Conservation (phyloP, 2,888 invertebrate species). For the Nymphalis urticae region DNA sequence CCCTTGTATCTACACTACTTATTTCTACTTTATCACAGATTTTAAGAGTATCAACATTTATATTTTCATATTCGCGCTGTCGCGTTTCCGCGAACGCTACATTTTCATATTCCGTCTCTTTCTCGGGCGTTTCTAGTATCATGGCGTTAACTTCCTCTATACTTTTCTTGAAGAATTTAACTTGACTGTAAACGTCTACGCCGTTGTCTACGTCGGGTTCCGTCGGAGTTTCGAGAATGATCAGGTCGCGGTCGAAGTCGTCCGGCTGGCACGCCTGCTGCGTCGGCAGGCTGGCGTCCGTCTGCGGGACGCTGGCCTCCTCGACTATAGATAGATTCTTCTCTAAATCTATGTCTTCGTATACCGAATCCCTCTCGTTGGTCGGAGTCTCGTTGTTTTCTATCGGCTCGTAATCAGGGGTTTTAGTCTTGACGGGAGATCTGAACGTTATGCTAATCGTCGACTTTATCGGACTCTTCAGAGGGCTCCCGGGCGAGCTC, state of each 20-base stretch:
- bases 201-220: slow-evolving; percentile 68
- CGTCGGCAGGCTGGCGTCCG: slow-evolving; percentile 79
- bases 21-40: slow-evolving; percentile 63
- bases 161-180: slow-evolving; percentile 85
- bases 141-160: slow-evolving; percentile 87
- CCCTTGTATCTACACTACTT: slow-evolving; percentile 44
- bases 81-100: slow-evolving; percentile 51
- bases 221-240: slow-evolving; percentile 81
- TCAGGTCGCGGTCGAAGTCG: slow-evolving; percentile 61
- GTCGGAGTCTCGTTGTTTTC: slow-evolving; percentile 62
- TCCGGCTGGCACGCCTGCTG: slow-evolving; percentile 82
- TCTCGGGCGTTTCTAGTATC: slow-evolving; percentile 62
- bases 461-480: slow-evolving; percentile 83
- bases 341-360: slow-evolving; percentile 81
- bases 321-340: slow-evolving; percentile 78
- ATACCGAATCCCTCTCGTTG: slow-evolving; percentile 78
- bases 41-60: slow-evolving; percentile 62
- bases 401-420: slow-evolving; percentile 74
- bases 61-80: slow-evolving; percentile 65
- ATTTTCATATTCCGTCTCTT: slow-evolving; percentile 65
- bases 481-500: slow-evolving; percentile 68
- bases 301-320: slow-evolving; percentile 79
- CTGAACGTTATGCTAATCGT: slow-evolving; percentile 88
- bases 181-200: slow-evolving; percentile 86
- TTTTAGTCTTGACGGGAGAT: slow-evolving; percentile 80